phyloP scores from a whole-genome alignment of 1,140 invertebrate genomes.

The Pentalonia nigronervosa region DNA sequence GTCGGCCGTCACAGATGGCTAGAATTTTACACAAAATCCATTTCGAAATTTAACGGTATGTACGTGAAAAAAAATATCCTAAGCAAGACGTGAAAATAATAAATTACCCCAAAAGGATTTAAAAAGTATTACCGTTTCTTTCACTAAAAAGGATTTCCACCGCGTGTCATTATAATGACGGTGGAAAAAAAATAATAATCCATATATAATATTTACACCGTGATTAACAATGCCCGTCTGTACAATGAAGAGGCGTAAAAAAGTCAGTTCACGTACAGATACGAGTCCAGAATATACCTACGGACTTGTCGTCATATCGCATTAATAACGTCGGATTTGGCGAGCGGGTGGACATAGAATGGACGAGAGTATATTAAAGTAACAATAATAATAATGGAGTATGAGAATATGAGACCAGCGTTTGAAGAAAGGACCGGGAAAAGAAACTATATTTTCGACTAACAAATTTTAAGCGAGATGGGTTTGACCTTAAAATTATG shows the following conservation, averaged over 20 bases:
- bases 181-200: constrained; percentile 38
- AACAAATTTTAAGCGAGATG: background rate
- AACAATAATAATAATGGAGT: constrained; percentile 9
- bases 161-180: background rate
- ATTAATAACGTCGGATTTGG: constrained; percentile 32
- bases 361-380: constrained; percentile 2
- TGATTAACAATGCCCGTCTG: constrained; percentile 26
- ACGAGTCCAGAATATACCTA: background rate
- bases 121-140: constrained; percentile 45
- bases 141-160: constrained; percentile 28
- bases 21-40: constrained; percentile 24
- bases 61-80: constrained; percentile 1
- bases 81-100: constrained; percentile 26
- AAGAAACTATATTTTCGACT: constrained; percentile 16
- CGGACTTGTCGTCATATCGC: constrained; percentile 8
- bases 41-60: background rate
- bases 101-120: constrained; percentile 38
- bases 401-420: background rate
- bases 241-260: constrained; percentile 14
- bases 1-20: background rate
- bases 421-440: background rate
- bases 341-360: background rate
- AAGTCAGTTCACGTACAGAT: constrained; percentile 49
- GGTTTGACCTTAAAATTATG: background rate
- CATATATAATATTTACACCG: constrained; percentile 44